phyloP scores from a whole-genome alignment of 2,113 vertebrate genomes.

The Phoenicopterus ruber region DNA sequence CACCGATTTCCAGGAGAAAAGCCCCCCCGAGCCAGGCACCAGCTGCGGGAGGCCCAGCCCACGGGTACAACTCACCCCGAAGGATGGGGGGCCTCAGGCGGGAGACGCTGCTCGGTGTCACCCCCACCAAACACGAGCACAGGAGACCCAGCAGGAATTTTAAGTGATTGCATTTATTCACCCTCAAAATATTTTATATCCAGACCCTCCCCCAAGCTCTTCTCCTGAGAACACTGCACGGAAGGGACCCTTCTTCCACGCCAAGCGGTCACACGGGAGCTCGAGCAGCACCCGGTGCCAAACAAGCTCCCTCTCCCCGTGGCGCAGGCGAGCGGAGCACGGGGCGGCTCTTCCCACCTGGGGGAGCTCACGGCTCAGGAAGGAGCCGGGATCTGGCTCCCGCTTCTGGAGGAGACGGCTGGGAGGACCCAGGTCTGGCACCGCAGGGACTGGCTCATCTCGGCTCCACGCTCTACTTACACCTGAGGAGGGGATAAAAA shows the following conservation, averaged over 20 bases:
- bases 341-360: background rate
- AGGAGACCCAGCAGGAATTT: background rate
- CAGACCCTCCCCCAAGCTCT: background rate
- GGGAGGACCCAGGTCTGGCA: too few species aligned
- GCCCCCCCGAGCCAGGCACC: too few species aligned
- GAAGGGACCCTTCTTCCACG: fast-evolving
- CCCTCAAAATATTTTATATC: fast-evolving
- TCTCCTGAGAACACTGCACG: too few species aligned
- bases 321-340: fast-evolving
- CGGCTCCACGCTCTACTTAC: background rate
- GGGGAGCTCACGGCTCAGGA: fast-evolving
- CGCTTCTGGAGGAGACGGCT: background rate
- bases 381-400: background rate
- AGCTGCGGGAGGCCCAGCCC: too few species aligned
- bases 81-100: too few species aligned
- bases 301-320: fast-evolving
- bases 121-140: fast-evolving
- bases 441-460: background rate
- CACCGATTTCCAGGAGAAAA: too few species aligned
- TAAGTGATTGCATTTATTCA: background rate
- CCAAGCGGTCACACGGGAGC: fast-evolving
- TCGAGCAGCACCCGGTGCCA: background rate
- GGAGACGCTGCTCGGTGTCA: too few species aligned
- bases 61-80: too few species aligned
- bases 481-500: background rate